Conservation (phyloP, 2,113 vertebrate genomes). For the Aythya baeri region DNA sequence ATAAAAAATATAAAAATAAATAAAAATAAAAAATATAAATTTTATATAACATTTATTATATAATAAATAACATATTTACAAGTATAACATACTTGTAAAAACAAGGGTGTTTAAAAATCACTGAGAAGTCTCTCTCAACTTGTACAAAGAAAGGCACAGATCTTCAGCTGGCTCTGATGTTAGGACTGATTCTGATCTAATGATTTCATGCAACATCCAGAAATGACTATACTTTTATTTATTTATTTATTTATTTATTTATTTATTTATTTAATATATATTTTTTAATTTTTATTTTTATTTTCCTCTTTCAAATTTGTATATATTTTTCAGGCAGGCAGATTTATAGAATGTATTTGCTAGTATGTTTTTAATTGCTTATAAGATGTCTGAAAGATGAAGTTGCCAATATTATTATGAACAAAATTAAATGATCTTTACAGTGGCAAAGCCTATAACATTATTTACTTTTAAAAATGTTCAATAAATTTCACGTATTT, state of each 20-base stretch:
- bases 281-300: background rate
- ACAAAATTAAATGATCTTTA: background rate
- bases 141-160: background rate
- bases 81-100: background rate
- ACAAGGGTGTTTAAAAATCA: background rate
- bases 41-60: too few relatives aligned
- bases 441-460: background rate
- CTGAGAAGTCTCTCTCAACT: background rate
- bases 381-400: background rate
- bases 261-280: background rate
- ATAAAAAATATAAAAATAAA: too few relatives aligned
- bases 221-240: background rate
- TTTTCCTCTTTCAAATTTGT: background rate
- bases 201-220: background rate
- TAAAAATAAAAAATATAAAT: too few relatives aligned
- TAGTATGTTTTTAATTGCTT: background rate
- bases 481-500: background rate
- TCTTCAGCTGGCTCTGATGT: background rate
- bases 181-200: background rate
- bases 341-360: background rate
- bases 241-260: background rate
- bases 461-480: background rate
- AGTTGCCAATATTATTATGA: background rate
- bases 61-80: too few relatives aligned
- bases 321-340: background rate